Evolutionary conservation across 64 coral and sea anemone genomes (phyloP).

Genomic region (Acropora yongei): DNA sequence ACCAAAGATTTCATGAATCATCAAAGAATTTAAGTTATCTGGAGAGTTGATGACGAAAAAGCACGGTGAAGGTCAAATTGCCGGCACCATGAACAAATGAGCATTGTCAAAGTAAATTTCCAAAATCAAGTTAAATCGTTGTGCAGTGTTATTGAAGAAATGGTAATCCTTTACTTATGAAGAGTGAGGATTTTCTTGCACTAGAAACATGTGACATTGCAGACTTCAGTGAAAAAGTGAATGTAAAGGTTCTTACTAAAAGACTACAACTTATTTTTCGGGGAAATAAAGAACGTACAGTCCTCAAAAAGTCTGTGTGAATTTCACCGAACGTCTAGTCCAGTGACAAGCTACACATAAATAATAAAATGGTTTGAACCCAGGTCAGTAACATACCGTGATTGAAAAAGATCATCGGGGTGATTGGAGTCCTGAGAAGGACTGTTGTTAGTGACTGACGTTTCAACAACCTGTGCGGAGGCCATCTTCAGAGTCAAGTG

Average conservation of each 20-base stretch:
- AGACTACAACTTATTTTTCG: constrained; percentile 9
- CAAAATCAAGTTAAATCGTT: constrained; percentile 33
- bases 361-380: too few relatives aligned
- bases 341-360: constrained; percentile 39
- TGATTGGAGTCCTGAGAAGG: too few relatives aligned
- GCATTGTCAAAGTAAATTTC: constrained; percentile 21
- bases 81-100: constrained; percentile 21
- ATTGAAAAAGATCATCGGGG: too few relatives aligned
- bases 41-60: too few relatives aligned
- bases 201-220: constrained; percentile 35
- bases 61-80: background rate
- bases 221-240: background rate
- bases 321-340: constrained; percentile 67
- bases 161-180: constrained; percentile 45
- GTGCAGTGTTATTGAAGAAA: constrained; percentile 34
- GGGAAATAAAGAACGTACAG: too few relatives aligned
- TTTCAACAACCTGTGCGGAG: too few relatives aligned
- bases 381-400: too few relatives aligned
- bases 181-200: constrained; percentile 36
- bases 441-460: too few relatives aligned
- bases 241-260: constrained; percentile 40
- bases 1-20: constrained; percentile 13
- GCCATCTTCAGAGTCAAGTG: too few relatives aligned
- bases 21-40: too few relatives aligned
- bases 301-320: background rate